Conservation (phyloP, 2,888 invertebrate species). For the Mayetiola destructor region DNA sequence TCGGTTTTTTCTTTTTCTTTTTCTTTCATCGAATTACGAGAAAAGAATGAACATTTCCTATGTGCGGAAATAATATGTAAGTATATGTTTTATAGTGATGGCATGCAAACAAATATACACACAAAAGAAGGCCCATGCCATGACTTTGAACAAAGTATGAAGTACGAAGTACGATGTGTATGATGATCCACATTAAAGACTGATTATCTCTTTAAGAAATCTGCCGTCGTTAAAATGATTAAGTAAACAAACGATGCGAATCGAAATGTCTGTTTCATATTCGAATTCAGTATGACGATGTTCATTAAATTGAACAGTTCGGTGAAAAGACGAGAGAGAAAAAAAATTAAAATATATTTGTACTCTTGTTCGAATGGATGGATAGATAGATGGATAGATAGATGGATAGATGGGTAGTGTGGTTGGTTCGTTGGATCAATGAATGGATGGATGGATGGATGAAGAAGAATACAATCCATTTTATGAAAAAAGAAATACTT, state of each 20-base stretch:
- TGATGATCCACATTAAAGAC: slow-evolving; percentile 11
- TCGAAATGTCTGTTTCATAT: slow-evolving; percentile 17
- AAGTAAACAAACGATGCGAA: slow-evolving; percentile 18
- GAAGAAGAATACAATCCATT: neutral
- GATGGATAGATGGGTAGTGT: no score
- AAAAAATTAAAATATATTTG: neutral
- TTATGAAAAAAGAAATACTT: neutral
- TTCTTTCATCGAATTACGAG: no score
- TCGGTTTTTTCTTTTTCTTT: no score
- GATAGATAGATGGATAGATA: no score
- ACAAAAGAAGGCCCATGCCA: neutral
- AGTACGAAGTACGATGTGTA: slow-evolving; percentile 8
- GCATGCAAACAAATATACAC: neutral
- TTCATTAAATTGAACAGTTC: slow-evolving; percentile 10
- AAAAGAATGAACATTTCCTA: neutral
- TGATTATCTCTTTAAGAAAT: slow-evolving; percentile 14
- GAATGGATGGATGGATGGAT: no score
- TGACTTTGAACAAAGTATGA: no score
- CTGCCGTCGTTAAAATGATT: slow-evolving; percentile 16
- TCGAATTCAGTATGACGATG: slow-evolving; percentile 5
- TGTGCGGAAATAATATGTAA: slow-evolving; percentile 1
- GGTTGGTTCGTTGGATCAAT: no score
- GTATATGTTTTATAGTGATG: neutral
- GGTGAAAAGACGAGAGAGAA: neutral
- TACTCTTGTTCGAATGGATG: no score